These are phyloP conservation scores for Alloscopus bannaensis DNA, from an alignment of 2,888 invertebrate genomes.

Conservation along the genomic window DNA sequence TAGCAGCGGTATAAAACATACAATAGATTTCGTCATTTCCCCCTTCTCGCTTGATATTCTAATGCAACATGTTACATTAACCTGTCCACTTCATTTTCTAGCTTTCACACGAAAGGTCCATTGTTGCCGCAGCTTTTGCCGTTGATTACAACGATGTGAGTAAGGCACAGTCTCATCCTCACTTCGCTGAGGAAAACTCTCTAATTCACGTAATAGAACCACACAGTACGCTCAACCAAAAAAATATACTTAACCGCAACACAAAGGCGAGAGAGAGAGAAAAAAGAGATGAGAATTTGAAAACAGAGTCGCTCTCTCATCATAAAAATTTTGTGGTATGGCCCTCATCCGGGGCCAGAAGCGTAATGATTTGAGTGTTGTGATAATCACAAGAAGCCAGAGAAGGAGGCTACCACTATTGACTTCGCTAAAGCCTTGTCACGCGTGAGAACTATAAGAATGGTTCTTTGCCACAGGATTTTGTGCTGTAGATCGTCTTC, in stretches of 20 bases:
- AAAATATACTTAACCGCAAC: slow-evolving; percentile 40
- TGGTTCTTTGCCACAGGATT: slow-evolving; percentile 8
- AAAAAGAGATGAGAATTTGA: slow-evolving; percentile 51
- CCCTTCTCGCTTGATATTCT: not conserved
- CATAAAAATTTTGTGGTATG: slow-evolving; percentile 56
- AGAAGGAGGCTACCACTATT: slow-evolving; percentile 34
- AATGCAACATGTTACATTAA: slow-evolving; percentile 36
- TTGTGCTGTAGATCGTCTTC: slow-evolving; percentile 4
- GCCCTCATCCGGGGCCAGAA: slow-evolving; percentile 60
- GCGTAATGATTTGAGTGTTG: slow-evolving; percentile 38
- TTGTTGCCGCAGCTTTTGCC: not conserved
- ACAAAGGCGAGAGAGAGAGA: slow-evolving; percentile 25
- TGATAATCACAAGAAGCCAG: slow-evolving; percentile 29
- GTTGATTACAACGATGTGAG: not conserved
- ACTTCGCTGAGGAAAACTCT: too few species aligned
- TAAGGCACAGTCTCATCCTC: too few species aligned
- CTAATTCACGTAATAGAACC: slow-evolving; percentile 31
- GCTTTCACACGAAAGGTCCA: slow-evolving; percentile 52
- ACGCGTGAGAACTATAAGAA: slow-evolving; percentile 54
- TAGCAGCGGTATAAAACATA: too few species aligned
- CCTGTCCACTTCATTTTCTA: slow-evolving; percentile 48
- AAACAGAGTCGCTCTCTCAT: slow-evolving; percentile 32
- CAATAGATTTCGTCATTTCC: too few species aligned
- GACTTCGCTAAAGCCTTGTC: too few species aligned
- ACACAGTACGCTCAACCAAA: slow-evolving; percentile 57